A percentile compares a stretch with the other conserved stretches of the same genome.
Conservation (phyloP, 1,140 invertebrate species). For the Microplitis mediator region DNA sequence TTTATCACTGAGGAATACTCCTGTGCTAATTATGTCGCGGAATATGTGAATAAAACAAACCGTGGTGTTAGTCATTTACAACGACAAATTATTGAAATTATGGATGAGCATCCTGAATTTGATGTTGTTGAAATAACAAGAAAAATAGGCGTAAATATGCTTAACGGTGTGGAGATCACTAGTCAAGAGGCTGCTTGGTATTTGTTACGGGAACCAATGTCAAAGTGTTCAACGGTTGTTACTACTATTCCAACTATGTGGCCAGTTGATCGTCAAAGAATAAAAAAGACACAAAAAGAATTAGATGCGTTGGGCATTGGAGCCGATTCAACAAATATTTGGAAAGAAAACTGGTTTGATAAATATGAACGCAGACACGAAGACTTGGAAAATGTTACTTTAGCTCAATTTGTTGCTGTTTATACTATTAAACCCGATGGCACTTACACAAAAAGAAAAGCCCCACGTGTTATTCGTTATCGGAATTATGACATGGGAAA, state of each 20-base stretch:
- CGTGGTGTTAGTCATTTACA: conserved; percentile 50
- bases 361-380: conserved; percentile 42
- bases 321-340: conserved; percentile 37
- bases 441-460: conserved; percentile 27
- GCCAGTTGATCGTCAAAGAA: conserved; percentile 17
- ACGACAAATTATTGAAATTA: conserved; percentile 43
- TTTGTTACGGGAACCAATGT: conserved; percentile 18
- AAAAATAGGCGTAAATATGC: conserved; percentile 28
- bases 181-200: conserved; percentile 50
- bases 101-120: conserved; percentile 51
- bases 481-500: conserved; percentile 46
- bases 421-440: conserved; percentile 40
- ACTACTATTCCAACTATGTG: conserved; percentile 23
- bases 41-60: conserved; percentile 53
- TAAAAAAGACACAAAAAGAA: conserved; percentile 20
- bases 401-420: conserved; percentile 41
- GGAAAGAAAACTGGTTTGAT: conserved; percentile 45
- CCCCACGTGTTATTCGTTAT: conserved; percentile 44
- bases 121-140: conserved; percentile 27
- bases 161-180: conserved; percentile 4
- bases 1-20: conserved; percentile 53
- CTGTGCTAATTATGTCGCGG: conserved; percentile 47
- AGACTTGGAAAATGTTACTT: conserved; percentile 33
- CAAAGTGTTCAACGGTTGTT: conserved; percentile 5
- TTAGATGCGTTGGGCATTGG: background rate